These are phyloP conservation scores for Hippocampus guttulatus DNA, from an alignment of 2,113 vertebrate species.

Conservation along the genomic window DNA sequence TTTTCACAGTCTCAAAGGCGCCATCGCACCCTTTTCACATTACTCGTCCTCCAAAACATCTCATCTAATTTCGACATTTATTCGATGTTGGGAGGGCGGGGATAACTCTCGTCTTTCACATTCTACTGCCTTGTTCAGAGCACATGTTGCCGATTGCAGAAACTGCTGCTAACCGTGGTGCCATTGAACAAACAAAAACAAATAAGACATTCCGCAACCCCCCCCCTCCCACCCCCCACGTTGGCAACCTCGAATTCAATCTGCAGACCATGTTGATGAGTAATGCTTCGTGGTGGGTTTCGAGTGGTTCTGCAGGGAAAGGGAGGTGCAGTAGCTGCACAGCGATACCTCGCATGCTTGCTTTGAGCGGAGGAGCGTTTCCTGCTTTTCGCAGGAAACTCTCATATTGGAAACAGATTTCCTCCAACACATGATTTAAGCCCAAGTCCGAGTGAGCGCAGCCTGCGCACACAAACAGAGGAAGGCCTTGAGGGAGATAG, in stretches of 20 bases:
- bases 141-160: neutral
- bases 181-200: neutral
- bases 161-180: neutral
- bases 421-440: constrained; percentile 58
- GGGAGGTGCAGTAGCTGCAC: constrained; percentile 47
- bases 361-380: constrained; percentile 77
- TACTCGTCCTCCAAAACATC: too few relatives aligned
- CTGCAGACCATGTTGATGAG: neutral
- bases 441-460: constrained; percentile 52
- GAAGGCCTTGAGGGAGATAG: constrained; percentile 24
- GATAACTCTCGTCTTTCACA: too few relatives aligned
- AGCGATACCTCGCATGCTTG: constrained; percentile 52
- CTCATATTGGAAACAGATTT: constrained; percentile 84
- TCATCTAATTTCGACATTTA: too few relatives aligned
- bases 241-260: neutral
- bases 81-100: too few relatives aligned
- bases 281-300: neutral
- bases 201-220: neutral
- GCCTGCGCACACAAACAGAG: constrained; percentile 22
- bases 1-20: too few relatives aligned
- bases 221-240: neutral
- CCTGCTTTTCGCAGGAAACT: constrained; percentile 79
- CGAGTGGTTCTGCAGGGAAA: constrained; percentile 14
- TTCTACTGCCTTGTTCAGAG: neutral
- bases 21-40: too few relatives aligned